phyloP scores from a whole-genome alignment of 30 jellyfish, hydroid and myxozoan genomes.

The Turritopsis rubra region DNA sequence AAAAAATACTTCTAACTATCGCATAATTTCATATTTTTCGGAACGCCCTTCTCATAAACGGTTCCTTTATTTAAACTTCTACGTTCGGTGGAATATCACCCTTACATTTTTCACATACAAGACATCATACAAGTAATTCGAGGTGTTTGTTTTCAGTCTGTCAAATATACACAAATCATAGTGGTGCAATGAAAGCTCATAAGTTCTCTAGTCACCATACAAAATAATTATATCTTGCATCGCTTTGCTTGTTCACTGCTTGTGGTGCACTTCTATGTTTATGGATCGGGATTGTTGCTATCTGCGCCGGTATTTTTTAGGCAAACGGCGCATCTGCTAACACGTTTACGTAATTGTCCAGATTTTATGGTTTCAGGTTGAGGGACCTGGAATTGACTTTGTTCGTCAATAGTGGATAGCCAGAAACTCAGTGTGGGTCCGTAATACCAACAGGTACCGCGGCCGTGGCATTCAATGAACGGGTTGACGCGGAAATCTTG shows the following conservation, averaged over 20 bases:
- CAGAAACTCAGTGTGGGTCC: constrained; percentile 85
- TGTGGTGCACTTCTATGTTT: neutral
- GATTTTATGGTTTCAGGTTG: constrained; percentile 64
- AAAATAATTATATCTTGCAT: neutral
- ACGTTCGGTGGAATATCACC: neutral
- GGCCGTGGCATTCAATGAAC: constrained; percentile 96
- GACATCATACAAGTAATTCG: neutral
- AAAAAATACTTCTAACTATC: neutral
- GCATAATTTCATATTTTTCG: neutral
- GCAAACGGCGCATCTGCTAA: constrained; percentile 89
- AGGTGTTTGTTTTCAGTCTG: neutral
- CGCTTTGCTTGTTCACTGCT: neutral
- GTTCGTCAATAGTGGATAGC: constrained; percentile 80
- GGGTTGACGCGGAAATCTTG: constrained; percentile 92
- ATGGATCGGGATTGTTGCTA: neutral
- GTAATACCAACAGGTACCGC: constrained; percentile 86
- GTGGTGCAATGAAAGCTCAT: neutral
- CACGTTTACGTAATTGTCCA: constrained; percentile 48
- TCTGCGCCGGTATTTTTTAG: constrained; percentile 36
- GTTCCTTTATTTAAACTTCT: neutral
- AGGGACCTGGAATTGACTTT: constrained; percentile 57
- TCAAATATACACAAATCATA: neutral
- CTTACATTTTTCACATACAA: neutral
- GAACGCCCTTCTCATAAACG: neutral
- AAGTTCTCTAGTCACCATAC: neutral